Base-by-base conservation (phyloP, 1,140 invertebrate species). In the Atopsyche davidsoni region DNA sequence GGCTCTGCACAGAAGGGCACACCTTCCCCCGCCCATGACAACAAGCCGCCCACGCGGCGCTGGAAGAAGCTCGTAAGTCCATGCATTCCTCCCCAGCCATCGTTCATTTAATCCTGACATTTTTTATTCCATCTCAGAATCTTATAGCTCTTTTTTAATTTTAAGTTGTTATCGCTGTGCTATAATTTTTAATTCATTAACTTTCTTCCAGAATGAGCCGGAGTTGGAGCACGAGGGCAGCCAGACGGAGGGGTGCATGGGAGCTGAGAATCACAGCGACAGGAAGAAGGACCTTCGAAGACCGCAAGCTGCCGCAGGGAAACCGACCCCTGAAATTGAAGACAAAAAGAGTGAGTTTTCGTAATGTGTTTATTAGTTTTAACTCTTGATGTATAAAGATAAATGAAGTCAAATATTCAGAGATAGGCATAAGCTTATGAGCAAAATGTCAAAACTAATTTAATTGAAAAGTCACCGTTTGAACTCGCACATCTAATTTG, bases 201-300 rank as follows among this genome's bases (percentile, higher is more conserved):
- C n/a, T n/a, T n/a, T n/a, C n/a, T 38, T 45, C 10, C 57, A 60
- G 47, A 59, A 62, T 31, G 68, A 70, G 52, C 69, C 68, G 18
- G 71, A 72, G 43, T 57, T 64, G 4, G 60, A 60, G 6, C 64
- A 65, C 1, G 65, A 71, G 51, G 64, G 66, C 38, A 66, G 64
- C 47, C 63, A 66, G 49, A 62, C 66, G 0, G 63, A 69, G 57
- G 62, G 62, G 10, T 66, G 67, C 45, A 56, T 61, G 18, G 53
- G 59, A 2, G 41, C 47, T 23, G 64, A 78, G 18, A 59, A 62
- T n/a, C 69, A 69, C 21, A 58, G 48, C 1, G 67, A 62, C 41
- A 72, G 75, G 41, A 74, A 75, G 49, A 76, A 70, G 35, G 79
- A 82, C 54, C 70, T 45, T 14, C 32, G 51, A 7, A 49, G 44